phyloP scores from a whole-genome alignment of 2,888 invertebrate species.

The Pyrocoelia pectoralis region DNA sequence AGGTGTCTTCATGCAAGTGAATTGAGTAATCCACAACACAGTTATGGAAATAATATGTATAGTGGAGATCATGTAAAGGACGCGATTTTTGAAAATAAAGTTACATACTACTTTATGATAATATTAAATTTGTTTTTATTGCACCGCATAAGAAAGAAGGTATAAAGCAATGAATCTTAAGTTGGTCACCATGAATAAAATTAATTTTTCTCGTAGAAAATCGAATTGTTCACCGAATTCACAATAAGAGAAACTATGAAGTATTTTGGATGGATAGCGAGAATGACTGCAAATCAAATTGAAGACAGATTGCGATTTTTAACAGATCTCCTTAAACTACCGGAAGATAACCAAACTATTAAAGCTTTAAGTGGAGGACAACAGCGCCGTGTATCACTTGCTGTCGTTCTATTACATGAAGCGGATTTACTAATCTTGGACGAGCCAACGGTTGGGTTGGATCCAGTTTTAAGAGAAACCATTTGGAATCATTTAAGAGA shows the following conservation, averaged over 20 bases:
- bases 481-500: constrained; percentile 88
- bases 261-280: constrained; percentile 88
- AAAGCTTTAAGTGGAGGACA: constrained; percentile 88
- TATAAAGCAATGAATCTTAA: no score
- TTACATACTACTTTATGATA: no score
- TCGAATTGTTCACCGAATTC: constrained; percentile 81
- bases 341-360: constrained; percentile 69
- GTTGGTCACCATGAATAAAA: no score
- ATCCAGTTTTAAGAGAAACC: constrained; percentile 84
- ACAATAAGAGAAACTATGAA: constrained; percentile 83
- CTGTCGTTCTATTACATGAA: constrained; percentile 86
- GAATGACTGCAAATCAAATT: constrained; percentile 72
- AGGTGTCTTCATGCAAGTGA: no score
- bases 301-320: constrained; percentile 74
- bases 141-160: no score
- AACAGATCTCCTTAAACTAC: constrained; percentile 77
- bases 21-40: no score
- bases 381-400: constrained; percentile 87
- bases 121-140: no score
- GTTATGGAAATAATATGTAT: no score
- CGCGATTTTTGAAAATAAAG: no score
- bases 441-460: constrained; percentile 93
- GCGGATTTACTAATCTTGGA: constrained; percentile 90
- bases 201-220: constrained; percentile 44
- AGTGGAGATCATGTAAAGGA: no score